Conservation (phyloP, 2,888 invertebrate genomes). For the Dyspetes luteomarginatus region DNA sequence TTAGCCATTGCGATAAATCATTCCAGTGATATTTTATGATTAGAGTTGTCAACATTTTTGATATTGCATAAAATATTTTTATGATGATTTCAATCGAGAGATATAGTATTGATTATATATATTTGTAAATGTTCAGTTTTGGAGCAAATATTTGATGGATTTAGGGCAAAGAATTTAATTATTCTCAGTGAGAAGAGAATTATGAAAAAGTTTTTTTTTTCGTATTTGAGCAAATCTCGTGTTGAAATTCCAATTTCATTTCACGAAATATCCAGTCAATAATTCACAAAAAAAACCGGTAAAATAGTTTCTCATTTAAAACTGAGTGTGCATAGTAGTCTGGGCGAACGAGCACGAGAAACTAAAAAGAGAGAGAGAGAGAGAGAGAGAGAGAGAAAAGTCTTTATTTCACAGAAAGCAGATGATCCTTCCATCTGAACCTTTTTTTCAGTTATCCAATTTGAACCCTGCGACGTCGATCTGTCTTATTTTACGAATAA, state of each 20-base stretch:
- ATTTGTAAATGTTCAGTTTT: too few species aligned
- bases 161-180: too few species aligned
- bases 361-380: neutral
- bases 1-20: neutral
- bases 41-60: too few species aligned
- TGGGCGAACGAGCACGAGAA: neutral
- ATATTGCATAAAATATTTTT: too few species aligned
- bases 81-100: too few species aligned
- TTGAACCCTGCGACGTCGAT: constrained; percentile 1
- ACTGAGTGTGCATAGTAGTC: constrained; percentile 4
- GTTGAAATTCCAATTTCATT: constrained; percentile 28
- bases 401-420: neutral
- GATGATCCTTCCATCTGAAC: constrained; percentile 28
- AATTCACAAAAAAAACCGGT: too few species aligned
- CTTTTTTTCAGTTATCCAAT: constrained; percentile 26
- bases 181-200: too few species aligned
- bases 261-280: too few species aligned
- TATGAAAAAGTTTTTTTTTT: too few species aligned
- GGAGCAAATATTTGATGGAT: too few species aligned
- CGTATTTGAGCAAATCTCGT: too few species aligned
- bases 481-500: constrained; percentile 4
- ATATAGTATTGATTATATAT: too few species aligned
- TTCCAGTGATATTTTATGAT: neutral
- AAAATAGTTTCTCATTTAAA: constrained; percentile 41
- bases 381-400: neutral